Evolutionary conservation across 2,113 vertebrate genomes (phyloP), one percentile per base, ranked within the genome.

Genomic region (Aspidoscelis tigris): DNA sequence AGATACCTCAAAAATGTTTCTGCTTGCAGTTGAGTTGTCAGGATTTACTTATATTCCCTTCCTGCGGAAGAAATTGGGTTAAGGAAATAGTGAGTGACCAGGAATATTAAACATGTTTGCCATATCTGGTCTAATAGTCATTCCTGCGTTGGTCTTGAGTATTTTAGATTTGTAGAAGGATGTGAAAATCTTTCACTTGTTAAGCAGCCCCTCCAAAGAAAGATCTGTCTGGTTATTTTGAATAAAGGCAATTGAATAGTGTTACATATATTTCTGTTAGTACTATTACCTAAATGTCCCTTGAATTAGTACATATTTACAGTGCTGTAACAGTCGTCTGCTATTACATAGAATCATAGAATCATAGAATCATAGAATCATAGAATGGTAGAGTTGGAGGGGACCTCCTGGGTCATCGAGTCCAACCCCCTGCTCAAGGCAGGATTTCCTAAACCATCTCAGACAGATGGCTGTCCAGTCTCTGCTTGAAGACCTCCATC

Each of bases 81-180:
- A 64, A 76, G 73, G 39, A 86, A 70, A 53, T 26, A 75, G 33
- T 44, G 50, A 7, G 81, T 55, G 24, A 33, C 18, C 0, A 0
- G 24, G 18, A n/a, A 5, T 44, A 4, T 84, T 12, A 43, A 78
- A 22, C 0, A 64, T 82, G 43, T 18, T 76, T 81, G 77, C 39
- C 26, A 64, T 50, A 4, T 44, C 39, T 24, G 18, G 47, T 61
- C 66, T 65, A 22, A 61, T 16, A 53, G 22, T 47, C 82, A 22
- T 43, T 11, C 0, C 71, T n/a, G 2, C 2, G 18, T 77, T 77
- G 44, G 16, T 2, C 71, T 66, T 68, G 55, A 81, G 41, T 58
- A 33, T 41, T 81, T 76, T 8, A 8, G 64, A 76, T 69, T 58
- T 69, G 64, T 80, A 81, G 76, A 33, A 20, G 64, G 73, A 61